Percentiles rank a stretch among this genome's conserved stretches.
These are phyloP conservation scores for Hypsibius dujardini DNA, from an alignment of 1,140 invertebrate genomes.

Conservation along the genomic window DNA sequence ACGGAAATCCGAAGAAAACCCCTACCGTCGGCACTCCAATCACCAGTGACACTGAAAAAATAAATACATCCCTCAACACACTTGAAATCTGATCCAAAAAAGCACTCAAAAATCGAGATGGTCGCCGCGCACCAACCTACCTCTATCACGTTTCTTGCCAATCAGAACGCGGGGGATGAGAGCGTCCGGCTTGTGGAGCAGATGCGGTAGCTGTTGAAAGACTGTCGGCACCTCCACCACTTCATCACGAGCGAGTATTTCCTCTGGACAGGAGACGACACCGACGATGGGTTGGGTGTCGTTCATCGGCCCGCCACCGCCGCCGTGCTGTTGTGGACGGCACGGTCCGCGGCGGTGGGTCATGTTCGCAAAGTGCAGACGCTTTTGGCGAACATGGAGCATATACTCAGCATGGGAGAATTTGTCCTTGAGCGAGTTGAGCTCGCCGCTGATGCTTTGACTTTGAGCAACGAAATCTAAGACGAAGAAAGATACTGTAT, in stretches of 20 bases:
- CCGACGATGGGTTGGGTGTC: neutral
- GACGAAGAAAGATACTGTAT: neutral
- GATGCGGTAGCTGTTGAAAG: constrained; percentile 69
- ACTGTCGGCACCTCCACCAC: constrained; percentile 44
- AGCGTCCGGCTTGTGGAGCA: constrained; percentile 56
- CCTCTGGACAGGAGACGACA: constrained; percentile 1
- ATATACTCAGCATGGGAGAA: constrained; percentile 11
- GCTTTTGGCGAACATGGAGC: constrained; percentile 9
- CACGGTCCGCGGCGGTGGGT: neutral
- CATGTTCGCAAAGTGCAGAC: neutral
- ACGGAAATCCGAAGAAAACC: no score
- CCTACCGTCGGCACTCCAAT: neutral
- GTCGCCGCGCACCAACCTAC: constrained; percentile 29
- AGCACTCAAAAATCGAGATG: constrained; percentile 7
- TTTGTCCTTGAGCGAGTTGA: constrained; percentile 3
- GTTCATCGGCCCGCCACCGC: neutral
- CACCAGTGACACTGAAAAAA: constrained; percentile 18
- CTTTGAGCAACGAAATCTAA: neutral
- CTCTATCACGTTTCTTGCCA: constrained; percentile 50
- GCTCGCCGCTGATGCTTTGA: neutral
- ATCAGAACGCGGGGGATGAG: constrained; percentile 57
- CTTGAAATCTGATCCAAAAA: constrained; percentile 17
- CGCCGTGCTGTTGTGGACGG: neutral
- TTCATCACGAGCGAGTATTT: neutral
- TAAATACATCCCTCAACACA: constrained; percentile 19